Conservation (phyloP, 1,140 invertebrate species). For the Ooceraea biroi region DNA sequence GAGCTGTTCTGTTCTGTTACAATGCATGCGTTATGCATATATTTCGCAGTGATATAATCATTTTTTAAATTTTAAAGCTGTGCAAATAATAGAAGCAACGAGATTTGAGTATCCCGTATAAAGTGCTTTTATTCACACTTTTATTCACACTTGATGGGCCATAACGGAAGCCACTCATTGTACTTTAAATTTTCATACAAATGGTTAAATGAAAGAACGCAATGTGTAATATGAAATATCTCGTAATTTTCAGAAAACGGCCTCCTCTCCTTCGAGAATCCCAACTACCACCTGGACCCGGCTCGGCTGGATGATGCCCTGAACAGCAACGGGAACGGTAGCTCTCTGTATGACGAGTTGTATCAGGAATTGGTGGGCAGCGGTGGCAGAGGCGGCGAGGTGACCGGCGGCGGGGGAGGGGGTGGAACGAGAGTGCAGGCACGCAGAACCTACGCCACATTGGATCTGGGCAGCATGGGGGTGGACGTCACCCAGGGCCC, state of each 20-base stretch:
- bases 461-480: conserved; percentile 91
- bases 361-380: conserved; percentile 89
- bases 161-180: not conserved
- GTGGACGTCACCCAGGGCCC: conserved; percentile 90
- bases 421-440: conserved; percentile 85
- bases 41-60: conserved; percentile 8
- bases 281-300: conserved; percentile 93
- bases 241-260: conserved; percentile 91
- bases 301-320: conserved; percentile 92
- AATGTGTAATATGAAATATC: no score
- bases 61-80: no score
- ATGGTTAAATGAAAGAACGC: no score
- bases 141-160: not conserved
- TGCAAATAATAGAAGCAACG: no score
- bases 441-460: conserved; percentile 88
- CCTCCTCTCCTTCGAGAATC: conserved; percentile 94
- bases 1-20: no score
- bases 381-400: conserved; percentile 70
- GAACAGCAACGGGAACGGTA: conserved; percentile 90
- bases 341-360: conserved; percentile 87
- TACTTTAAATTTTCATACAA: not conserved
- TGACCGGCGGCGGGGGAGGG: conserved; percentile 74
- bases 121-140: no score
- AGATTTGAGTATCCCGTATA: no score
- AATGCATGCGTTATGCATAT: not conserved